Evolutionary conservation across 1,140 invertebrate species (phyloP).

Genomic region (Leptinotarsa defecta): DNA sequence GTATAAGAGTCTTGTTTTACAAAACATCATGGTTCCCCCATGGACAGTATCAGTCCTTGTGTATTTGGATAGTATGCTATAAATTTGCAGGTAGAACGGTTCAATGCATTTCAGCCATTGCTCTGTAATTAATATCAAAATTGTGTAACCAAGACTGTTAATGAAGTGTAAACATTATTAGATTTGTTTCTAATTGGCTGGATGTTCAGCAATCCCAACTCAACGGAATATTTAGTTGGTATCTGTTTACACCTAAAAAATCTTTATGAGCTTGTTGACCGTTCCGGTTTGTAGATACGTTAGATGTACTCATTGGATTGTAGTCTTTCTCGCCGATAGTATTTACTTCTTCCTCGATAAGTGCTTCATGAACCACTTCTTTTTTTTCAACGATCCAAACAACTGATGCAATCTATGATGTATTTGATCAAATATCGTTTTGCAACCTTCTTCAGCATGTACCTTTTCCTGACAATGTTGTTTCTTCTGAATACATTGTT

Average conservation of each 20-base stretch:
- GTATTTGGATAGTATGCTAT: background rate
- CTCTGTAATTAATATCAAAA: no score
- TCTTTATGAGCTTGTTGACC: background rate
- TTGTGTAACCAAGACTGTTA: no score
- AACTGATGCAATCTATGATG: no score
- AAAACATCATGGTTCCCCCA: background rate
- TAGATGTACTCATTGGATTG: background rate
- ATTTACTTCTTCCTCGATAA: background rate
- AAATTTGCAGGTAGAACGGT: no score
- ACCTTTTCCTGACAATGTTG: background rate
- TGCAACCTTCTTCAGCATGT: no score
- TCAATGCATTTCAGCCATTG: no score
- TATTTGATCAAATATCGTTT: no score
- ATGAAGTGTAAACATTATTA: no score
- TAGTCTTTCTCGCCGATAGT: background rate
- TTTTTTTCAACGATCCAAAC: no score
- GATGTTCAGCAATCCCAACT: background rate
- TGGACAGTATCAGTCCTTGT: background rate
- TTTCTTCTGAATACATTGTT: background rate
- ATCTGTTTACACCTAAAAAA: background rate
- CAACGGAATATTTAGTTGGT: background rate
- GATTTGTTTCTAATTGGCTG: background rate
- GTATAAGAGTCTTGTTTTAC: no score
- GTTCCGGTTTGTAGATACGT: background rate
- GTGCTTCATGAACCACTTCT: no score